phyloP scores from a whole-genome alignment of 2,888 invertebrate genomes.

The Allygus modestus region DNA sequence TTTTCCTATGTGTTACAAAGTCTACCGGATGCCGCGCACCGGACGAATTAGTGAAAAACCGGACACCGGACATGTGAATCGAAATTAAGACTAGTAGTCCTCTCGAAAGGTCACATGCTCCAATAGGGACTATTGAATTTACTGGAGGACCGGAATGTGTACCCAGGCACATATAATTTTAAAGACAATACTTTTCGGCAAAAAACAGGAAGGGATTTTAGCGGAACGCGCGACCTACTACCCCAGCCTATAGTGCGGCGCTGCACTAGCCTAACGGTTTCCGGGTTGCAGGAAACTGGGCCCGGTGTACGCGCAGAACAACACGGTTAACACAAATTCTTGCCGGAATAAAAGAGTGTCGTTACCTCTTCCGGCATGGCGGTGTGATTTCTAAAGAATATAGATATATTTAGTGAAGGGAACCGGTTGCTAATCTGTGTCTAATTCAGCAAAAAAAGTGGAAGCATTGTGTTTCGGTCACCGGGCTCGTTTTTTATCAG shows the following conservation, averaged over 20 bases:
- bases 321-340: slow-evolving; percentile 55
- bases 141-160: neutral
- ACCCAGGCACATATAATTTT: neutral
- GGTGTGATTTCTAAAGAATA: slow-evolving; percentile 59
- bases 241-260: neutral
- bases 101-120: too few relatives aligned
- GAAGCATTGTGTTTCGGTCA: slow-evolving; percentile 50
- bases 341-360: slow-evolving; percentile 51
- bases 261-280: slow-evolving; percentile 44
- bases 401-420: slow-evolving; percentile 59
- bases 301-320: slow-evolving; percentile 28
- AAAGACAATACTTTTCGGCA: neutral
- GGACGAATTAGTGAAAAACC: too few relatives aligned
- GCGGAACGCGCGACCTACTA: neutral
- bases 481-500: slow-evolving; percentile 54
- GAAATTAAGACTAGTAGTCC: too few relatives aligned
- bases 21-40: too few relatives aligned
- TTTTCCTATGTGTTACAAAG: too few relatives aligned
- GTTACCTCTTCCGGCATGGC: slow-evolving; percentile 57
- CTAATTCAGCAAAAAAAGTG: slow-evolving; percentile 59
- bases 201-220: slow-evolving; percentile 19
- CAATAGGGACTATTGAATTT: neutral
- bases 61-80: too few relatives aligned
- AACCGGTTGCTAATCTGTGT: slow-evolving; percentile 60
- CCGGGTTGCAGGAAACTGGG: slow-evolving; percentile 51